Evolutionary conservation across 1,140 invertebrate genomes (phyloP).

Genomic region (Pseudomyrmex pallidus): DNA sequence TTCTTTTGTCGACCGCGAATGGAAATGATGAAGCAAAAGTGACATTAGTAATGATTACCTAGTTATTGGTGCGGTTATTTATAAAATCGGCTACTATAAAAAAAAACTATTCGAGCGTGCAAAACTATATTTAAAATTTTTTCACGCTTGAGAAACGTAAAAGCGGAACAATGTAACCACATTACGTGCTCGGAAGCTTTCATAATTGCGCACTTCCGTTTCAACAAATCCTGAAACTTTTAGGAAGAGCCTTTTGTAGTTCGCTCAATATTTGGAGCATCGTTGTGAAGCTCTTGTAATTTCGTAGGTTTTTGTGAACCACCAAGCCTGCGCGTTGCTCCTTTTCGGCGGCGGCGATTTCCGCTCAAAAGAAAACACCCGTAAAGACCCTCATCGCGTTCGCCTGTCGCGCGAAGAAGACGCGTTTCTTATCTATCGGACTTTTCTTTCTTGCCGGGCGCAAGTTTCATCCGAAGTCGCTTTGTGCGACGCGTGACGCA

Average conservation of each 20-base stretch:
- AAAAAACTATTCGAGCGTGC: background rate
- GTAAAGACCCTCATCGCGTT: slow-evolving; percentile 15
- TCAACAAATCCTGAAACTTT: background rate
- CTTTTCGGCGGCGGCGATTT: slow-evolving; percentile 30
- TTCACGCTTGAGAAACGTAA: background rate
- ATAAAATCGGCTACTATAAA: background rate
- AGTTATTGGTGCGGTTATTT: background rate
- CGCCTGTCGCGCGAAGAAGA: background rate
- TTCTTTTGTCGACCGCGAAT: background rate
- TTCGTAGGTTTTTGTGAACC: slow-evolving; percentile 17
- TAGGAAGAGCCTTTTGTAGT: slow-evolving; percentile 9
- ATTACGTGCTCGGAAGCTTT: slow-evolving; percentile 28
- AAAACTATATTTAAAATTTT: background rate
- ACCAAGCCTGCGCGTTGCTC: slow-evolving; percentile 8
- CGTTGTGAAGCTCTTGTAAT: slow-evolving; percentile 15
- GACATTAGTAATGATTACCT: background rate
- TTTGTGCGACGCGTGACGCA: slow-evolving; percentile 39
- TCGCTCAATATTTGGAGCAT: slow-evolving; percentile 18
- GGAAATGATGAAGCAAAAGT: background rate
- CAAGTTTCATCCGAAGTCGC: background rate
- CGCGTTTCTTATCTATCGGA: slow-evolving; percentile 29
- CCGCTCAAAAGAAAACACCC: slow-evolving; percentile 20
- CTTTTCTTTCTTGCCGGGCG: slow-evolving; percentile 14
- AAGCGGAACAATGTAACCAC: background rate
- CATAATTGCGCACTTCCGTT: slow-evolving; percentile 26